These are phyloP conservation scores for Brachypteracias leptosomus DNA, from an alignment of 2,113 vertebrate genomes.

Conservation along the genomic window DNA sequence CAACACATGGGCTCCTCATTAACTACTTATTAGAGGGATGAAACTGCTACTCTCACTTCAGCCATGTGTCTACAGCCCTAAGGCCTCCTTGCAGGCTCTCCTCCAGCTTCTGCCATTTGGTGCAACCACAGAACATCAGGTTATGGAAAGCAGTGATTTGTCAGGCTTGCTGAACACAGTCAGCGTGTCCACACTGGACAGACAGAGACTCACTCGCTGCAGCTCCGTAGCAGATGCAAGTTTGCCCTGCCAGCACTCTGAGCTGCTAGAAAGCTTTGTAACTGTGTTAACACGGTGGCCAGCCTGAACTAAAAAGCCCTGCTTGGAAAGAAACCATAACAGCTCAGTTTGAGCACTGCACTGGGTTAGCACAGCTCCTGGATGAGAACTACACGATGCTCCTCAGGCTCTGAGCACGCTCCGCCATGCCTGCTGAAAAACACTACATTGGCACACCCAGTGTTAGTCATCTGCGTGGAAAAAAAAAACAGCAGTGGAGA, in stretches of 20 bases:
- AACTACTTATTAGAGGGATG: neutral
- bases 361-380: neutral
- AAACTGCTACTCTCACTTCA: neutral
- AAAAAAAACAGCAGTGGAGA: neutral
- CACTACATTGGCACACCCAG: rapidly evolving
- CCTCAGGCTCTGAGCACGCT: neutral
- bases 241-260: neutral
- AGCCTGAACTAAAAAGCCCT: neutral
- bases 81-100: neutral
- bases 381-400: neutral
- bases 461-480: neutral
- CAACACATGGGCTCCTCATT: neutral
- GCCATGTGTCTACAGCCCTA: neutral
- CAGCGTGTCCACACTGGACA: rapidly evolving
- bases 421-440: neutral
- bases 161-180: neutral
- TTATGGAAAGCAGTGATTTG: neutral
- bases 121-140: neutral
- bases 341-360: neutral
- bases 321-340: neutral
- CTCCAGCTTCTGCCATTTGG: neutral
- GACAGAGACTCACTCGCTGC: rapidly evolving
- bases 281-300: neutral
- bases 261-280: neutral
- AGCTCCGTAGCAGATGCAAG: neutral